These are phyloP conservation scores for Vombatus ursinus DNA, from an alignment of 2,113 vertebrate genomes.

Conservation along the genomic window DNA sequence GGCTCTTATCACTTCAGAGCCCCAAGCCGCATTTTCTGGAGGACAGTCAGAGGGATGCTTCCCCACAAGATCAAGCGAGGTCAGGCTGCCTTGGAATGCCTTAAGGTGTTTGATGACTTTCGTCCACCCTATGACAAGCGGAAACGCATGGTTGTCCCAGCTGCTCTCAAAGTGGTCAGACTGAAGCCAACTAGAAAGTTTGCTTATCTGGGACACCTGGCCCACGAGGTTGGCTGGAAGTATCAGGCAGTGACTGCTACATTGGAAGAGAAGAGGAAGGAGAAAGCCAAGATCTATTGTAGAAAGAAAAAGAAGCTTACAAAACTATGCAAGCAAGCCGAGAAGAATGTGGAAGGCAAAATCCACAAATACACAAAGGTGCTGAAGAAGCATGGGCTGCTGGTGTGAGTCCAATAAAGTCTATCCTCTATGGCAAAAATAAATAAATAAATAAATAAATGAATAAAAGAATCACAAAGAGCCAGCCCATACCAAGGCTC, in stretches of 20 bases:
- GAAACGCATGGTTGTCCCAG: conserved; percentile 94
- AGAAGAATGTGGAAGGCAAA: too few relatives aligned
- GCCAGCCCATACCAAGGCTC: not conserved
- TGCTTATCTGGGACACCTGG: conserved; percentile 91
- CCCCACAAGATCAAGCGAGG: conserved; percentile 96
- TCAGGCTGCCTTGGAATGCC: conserved; percentile 92
- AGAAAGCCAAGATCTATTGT: conserved; percentile 90
- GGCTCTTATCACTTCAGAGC: conserved; percentile 69
- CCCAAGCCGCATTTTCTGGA: conserved; percentile 95
- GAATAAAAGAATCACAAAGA: too few relatives aligned
- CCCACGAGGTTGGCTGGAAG: conserved; percentile 95
- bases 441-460: too few relatives aligned
- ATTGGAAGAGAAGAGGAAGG: conserved; percentile 93
- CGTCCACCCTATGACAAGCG: conserved; percentile 95
- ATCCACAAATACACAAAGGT: too few relatives aligned
- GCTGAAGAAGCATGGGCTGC: too few relatives aligned
- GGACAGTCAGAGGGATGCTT: conserved; percentile 95
- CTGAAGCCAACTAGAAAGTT: conserved; percentile 96
- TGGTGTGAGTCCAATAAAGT: too few relatives aligned
- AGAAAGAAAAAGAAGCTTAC: conserved; percentile 87
- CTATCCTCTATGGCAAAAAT: too few relatives aligned
- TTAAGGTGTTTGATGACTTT: conserved; percentile 95
- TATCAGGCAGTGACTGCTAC: conserved; percentile 76
- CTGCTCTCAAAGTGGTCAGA: conserved; percentile 93
- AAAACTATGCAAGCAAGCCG: not conserved